These are phyloP conservation scores for Invenusta paracnida DNA, from an alignment of 2,888 invertebrate genomes.

Conservation along the genomic window DNA sequence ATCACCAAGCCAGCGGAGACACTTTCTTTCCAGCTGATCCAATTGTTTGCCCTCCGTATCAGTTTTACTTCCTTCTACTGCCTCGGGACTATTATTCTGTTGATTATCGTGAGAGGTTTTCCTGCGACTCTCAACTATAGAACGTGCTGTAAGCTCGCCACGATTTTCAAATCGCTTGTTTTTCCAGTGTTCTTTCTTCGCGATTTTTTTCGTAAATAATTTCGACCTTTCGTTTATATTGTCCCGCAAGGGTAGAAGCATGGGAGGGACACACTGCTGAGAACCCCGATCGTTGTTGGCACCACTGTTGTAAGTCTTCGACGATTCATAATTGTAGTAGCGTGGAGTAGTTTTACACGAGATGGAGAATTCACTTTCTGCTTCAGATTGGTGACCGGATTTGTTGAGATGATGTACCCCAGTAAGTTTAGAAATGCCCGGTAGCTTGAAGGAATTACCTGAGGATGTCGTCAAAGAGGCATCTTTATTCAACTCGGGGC, in stretches of 20 bases:
- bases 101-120: too few species aligned
- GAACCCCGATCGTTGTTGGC: background rate
- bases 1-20: too few species aligned
- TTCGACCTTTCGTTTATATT: background rate
- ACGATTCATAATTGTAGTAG: background rate
- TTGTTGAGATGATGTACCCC: background rate
- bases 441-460: background rate
- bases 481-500: background rate
- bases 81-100: too few species aligned
- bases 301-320: background rate
- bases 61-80: too few species aligned
- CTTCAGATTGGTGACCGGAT: background rate
- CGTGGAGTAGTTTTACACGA: background rate
- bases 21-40: too few species aligned
- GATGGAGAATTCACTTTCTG: background rate
- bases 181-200: background rate
- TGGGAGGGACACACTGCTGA: background rate
- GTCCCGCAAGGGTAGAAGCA: background rate
- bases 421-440: background rate
- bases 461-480: too few species aligned
- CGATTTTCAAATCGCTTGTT: too few species aligned
- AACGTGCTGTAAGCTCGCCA: too few species aligned
- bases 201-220: background rate
- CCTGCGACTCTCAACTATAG: too few species aligned
- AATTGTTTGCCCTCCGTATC: too few species aligned